These are phyloP conservation scores for Grammatotria lemairii DNA, from an alignment of 2,113 vertebrate species.

Conservation along the genomic window DNA sequence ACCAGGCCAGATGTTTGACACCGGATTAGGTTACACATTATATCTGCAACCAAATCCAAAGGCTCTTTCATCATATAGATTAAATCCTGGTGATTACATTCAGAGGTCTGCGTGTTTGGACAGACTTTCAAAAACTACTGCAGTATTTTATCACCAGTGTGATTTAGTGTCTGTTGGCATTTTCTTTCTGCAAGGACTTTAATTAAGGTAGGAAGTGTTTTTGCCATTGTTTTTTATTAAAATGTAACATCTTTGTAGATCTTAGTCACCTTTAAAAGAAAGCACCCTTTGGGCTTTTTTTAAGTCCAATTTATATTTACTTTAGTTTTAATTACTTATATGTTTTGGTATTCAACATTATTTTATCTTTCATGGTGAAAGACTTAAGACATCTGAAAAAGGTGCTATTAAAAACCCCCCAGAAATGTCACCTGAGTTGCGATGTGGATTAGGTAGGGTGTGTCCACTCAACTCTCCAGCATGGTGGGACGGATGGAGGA, in stretches of 20 bases:
- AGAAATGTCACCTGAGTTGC: constrained; percentile 80
- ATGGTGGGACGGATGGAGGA: constrained; percentile 84
- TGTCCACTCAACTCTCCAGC: constrained; percentile 89
- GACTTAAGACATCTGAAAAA: background rate
- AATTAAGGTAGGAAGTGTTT: background rate
- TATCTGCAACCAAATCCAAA: background rate
- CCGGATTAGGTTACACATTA: background rate
- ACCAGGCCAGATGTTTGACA: background rate
- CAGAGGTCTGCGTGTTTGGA: background rate
- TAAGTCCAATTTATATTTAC: background rate
- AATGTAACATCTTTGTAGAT: background rate
- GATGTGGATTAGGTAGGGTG: constrained; percentile 82
- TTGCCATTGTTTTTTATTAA: background rate
- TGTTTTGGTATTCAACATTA: background rate
- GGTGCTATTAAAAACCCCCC: background rate
- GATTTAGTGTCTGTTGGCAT: background rate
- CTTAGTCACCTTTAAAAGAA: background rate
- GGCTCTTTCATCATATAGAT: background rate
- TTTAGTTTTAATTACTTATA: background rate
- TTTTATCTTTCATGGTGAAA: background rate
- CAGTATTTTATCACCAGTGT: background rate
- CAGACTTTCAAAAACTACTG: background rate
- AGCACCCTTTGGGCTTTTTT: background rate
- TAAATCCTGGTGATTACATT: background rate
- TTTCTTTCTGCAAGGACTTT: background rate